Evolutionary conservation across 2,797 vertebrate species (phyloP).

Genomic region (Coluber constrictor): DNA sequence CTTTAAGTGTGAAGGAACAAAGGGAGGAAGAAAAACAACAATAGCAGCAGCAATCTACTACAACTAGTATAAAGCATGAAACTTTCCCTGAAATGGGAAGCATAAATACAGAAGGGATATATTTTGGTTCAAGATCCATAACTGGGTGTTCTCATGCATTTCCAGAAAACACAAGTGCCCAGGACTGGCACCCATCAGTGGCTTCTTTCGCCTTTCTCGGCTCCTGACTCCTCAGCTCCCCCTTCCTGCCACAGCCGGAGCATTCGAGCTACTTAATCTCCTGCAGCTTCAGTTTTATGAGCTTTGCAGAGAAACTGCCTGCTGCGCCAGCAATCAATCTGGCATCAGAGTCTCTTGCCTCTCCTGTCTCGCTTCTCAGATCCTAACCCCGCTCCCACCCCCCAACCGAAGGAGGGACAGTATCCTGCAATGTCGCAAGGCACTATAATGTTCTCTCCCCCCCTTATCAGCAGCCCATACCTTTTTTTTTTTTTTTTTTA

Average conservation of each 20-base stretch:
- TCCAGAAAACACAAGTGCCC: background rate
- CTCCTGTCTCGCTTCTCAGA: background rate
- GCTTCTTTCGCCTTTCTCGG: background rate
- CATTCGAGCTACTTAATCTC: background rate
- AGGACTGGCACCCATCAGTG: background rate
- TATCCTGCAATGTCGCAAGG: background rate
- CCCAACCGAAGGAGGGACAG: background rate
- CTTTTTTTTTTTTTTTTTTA: background rate
- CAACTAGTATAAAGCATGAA: background rate
- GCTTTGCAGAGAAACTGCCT: slow-evolving; percentile 4
- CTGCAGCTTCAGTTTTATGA: slow-evolving; percentile 3
- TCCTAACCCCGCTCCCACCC: background rate
- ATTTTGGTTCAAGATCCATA: background rate
- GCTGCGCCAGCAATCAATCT: background rate
- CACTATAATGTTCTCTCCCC: background rate
- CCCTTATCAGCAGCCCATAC: slow-evolving; percentile 2
- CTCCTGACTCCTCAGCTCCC: background rate
- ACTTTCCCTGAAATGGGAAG: background rate
- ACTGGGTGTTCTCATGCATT: background rate
- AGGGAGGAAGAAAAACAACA: background rate
- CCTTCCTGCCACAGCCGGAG: background rate
- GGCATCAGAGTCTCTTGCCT: background rate
- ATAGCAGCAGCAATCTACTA: background rate
- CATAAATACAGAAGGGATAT: background rate
- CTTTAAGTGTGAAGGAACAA: background rate